Conservation (phyloP, 2,113 vertebrate species). For the Ictidomys tridecemlineatus region DNA sequence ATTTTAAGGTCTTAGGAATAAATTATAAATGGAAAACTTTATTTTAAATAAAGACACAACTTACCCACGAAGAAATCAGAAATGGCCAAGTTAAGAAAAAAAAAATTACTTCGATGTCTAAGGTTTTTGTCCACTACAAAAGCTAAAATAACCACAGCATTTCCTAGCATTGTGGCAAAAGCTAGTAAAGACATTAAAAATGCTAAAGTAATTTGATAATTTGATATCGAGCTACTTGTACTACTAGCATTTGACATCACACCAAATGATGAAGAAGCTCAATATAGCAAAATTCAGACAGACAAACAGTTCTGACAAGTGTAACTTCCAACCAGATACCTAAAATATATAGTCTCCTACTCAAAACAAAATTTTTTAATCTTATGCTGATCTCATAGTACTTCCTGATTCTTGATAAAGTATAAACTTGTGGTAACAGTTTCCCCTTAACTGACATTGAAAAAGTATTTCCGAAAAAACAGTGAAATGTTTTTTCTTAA, state of each 20-base stretch:
- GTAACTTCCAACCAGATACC: not conserved
- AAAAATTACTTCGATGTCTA: slow-evolving; percentile 93
- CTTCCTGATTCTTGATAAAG: slow-evolving; percentile 71
- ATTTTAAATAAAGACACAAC: slow-evolving; percentile 79
- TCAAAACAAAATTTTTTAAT: not conserved
- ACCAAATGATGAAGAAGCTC: not conserved
- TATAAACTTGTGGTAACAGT: slow-evolving; percentile 58
- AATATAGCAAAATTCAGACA: not conserved
- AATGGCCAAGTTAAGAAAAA: slow-evolving; percentile 94
- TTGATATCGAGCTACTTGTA: slow-evolving; percentile 74
- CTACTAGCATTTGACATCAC: not conserved
- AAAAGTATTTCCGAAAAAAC: not conserved
- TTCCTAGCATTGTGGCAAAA: slow-evolving; percentile 91
- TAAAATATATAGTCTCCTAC: slow-evolving; percentile 14
- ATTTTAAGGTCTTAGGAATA: slow-evolving; percentile 55
- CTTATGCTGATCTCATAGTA: slow-evolving; percentile 47
- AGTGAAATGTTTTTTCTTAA: not conserved
- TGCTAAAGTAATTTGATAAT: slow-evolving; percentile 85
- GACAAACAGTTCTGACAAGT: not conserved
- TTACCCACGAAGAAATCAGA: slow-evolving; percentile 96
- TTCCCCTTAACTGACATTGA: slow-evolving; percentile 48
- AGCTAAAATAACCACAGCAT: slow-evolving; percentile 92
- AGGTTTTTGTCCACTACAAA: slow-evolving; percentile 94
- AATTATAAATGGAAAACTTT: slow-evolving; percentile 1
- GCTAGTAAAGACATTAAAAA: slow-evolving; percentile 91